phyloP scores from a whole-genome alignment of 2,797 vertebrate genomes.

The Taeniopygia guttata region DNA sequence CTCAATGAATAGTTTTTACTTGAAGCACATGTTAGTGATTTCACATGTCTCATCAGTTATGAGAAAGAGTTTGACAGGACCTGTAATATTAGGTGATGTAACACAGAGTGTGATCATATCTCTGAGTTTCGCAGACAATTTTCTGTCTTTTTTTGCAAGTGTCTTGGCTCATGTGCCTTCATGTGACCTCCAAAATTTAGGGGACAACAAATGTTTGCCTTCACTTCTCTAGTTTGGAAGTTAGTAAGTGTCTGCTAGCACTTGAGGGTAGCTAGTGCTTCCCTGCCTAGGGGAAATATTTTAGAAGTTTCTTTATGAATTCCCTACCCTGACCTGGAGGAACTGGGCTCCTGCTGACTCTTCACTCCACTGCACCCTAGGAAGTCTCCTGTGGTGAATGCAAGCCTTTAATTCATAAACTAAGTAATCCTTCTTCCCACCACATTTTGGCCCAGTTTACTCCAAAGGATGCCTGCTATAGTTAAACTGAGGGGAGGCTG shows the following conservation, averaged over 20 bases:
- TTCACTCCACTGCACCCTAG: not conserved
- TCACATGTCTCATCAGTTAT: not conserved
- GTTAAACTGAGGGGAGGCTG: not conserved
- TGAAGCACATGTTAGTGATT: not conserved
- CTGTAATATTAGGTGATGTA: not conserved
- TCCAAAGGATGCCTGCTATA: not conserved
- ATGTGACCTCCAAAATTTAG: not conserved
- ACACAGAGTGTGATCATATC: not conserved
- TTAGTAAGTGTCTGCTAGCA: not conserved
- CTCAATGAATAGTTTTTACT: not conserved
- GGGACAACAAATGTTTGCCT: not conserved
- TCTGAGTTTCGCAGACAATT: not conserved
- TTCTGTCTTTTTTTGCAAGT: not conserved
- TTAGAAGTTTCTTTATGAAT: not conserved
- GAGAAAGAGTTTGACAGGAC: not conserved
- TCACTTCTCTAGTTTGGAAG: not conserved
- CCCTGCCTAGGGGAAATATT: not conserved
- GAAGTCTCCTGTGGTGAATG: not conserved
- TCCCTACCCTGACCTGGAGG: fast-evolving
- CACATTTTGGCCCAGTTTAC: not conserved
- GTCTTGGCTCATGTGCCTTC: not conserved
- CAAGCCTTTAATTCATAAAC: not conserved
- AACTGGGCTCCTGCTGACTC: not conserved
- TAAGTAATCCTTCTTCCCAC: not conserved
- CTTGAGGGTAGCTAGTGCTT: not conserved